Evolutionary conservation across 2,797 vertebrate species (phyloP).

Genomic region (Sebastes paucispinis): DNA sequence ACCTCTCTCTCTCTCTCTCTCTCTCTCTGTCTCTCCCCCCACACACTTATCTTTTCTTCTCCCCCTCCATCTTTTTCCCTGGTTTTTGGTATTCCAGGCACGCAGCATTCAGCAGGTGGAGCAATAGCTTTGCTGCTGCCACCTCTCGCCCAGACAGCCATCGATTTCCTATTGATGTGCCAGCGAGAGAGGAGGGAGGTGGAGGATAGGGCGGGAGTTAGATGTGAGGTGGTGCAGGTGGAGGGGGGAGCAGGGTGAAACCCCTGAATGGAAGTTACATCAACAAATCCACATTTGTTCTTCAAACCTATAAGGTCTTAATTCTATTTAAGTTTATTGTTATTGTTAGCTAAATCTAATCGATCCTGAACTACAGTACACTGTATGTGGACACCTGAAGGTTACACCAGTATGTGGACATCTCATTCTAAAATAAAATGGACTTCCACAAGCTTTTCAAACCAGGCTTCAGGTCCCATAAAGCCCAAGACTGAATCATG

Average conservation of each 20-base stretch:
- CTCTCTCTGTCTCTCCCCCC: neutral
- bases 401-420: too few species aligned
- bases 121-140: conserved; percentile 69
- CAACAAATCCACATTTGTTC: neutral
- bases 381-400: neutral
- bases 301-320: neutral
- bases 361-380: too few species aligned
- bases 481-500: too few species aligned
- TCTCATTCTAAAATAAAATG: too few species aligned
- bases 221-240: neutral
- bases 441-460: too few species aligned
- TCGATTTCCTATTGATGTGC: conserved; percentile 73
- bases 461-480: too few species aligned
- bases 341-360: too few species aligned
- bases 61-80: neutral
- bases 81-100: conserved; percentile 61
- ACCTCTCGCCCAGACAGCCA: conserved; percentile 59
- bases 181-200: neutral
- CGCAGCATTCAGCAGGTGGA: conserved; percentile 57
- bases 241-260: neutral
- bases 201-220: neutral
- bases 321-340: neutral
- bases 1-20: neutral
- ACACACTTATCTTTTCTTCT: neutral
- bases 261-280: neutral